Conservation (phyloP, 2,113 vertebrate species). For the Notothenia rossii region DNA sequence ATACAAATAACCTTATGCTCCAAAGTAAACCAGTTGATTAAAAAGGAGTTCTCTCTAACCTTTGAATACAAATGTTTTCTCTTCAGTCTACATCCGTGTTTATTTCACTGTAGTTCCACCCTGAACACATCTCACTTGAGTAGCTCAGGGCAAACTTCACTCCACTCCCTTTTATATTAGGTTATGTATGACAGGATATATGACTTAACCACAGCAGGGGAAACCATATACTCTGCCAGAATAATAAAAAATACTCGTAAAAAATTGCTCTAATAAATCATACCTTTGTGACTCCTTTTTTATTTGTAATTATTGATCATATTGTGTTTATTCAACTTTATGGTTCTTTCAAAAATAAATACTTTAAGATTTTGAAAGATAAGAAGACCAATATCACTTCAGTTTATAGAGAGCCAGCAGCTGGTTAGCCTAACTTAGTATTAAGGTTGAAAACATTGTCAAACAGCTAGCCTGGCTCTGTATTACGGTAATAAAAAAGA, state of each 20-base stretch:
- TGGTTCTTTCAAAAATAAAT: not conserved
- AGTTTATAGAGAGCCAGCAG: not conserved
- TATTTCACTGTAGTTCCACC: conserved; percentile 20
- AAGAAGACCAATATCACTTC: not conserved
- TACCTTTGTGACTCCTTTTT: not conserved
- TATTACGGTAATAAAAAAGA: not conserved
- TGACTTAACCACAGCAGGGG: not conserved
- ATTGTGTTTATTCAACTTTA: not conserved
- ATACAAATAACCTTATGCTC: conserved; percentile 10
- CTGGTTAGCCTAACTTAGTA: not conserved
- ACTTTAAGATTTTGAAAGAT: conserved; percentile 8
- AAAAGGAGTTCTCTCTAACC: conserved; percentile 12
- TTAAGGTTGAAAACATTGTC: not conserved
- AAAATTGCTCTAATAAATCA: not conserved
- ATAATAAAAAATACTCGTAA: conserved; percentile 18
- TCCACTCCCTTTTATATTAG: conserved; percentile 39
- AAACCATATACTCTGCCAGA: not conserved
- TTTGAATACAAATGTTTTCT: not conserved
- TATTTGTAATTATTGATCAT: not conserved
- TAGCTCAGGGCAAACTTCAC: conserved; percentile 49
- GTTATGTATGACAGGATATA: conserved; percentile 6
- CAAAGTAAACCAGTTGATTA: conserved; percentile 43
- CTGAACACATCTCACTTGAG: not conserved
- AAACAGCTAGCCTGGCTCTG: not conserved
- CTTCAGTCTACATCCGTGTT: conserved; percentile 37